Evolutionary conservation across 2,113 vertebrate genomes (phyloP).

Genomic region (Pollachius pollachius): DNA sequence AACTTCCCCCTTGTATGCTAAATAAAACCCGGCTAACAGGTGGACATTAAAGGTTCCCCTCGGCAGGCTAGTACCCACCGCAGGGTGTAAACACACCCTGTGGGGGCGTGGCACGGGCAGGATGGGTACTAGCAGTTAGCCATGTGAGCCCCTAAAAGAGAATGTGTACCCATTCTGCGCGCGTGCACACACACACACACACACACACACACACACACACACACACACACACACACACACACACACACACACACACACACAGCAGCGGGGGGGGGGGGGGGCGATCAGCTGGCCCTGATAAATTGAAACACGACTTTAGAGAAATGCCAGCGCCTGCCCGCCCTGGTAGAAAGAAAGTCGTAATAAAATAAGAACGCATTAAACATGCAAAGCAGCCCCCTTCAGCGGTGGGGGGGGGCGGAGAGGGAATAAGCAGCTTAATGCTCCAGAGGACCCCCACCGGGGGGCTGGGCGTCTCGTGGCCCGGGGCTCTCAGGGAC

Average conservation of each 20-base stretch:
- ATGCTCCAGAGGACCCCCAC: conserved; percentile 51
- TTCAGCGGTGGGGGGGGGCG: conserved; percentile 48
- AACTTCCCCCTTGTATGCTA: conserved; percentile 3
- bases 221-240: neutral
- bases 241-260: conserved; percentile 7
- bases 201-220: neutral
- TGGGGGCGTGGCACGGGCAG: conserved; percentile 11
- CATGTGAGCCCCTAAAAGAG: conserved; percentile 21
- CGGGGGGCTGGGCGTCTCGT: conserved; percentile 42
- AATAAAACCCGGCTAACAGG: conserved; percentile 26
- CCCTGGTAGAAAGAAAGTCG: conserved; percentile 37
- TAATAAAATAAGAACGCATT: conserved; percentile 51
- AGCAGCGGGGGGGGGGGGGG: conserved; percentile 49
- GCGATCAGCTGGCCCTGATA: conserved; percentile 66
- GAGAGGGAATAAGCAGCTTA: conserved; percentile 41
- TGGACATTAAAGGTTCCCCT: conserved; percentile 31
- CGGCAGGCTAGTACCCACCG: conserved; percentile 14
- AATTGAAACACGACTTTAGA: conserved; percentile 66
- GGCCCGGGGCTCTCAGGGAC: conserved; percentile 28
- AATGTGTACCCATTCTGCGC: neutral
- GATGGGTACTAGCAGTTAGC: conserved; percentile 8
- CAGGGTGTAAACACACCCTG: conserved; percentile 23
- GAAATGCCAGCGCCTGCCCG: conserved; percentile 52
- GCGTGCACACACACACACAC: neutral
- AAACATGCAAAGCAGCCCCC: conserved; percentile 68